Conservation (phyloP, 2,113 vertebrate species). For the Ramphastos sulfuratus region DNA sequence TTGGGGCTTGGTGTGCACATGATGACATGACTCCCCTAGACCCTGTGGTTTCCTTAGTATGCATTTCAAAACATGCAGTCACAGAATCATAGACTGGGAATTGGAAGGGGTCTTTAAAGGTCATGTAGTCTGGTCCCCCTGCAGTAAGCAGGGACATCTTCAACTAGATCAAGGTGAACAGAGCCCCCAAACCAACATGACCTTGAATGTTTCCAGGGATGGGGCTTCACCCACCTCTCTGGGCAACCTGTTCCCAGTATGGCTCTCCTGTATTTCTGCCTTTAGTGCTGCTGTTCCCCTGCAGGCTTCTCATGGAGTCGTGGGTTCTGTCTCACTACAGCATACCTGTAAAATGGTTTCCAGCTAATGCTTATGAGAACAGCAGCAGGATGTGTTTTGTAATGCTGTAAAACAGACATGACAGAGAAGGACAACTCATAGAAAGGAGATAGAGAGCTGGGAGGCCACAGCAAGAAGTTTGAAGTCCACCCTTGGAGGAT, state of each 20-base stretch:
- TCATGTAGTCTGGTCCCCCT: too few species aligned
- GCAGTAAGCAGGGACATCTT: too few species aligned
- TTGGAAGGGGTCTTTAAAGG: too few species aligned
- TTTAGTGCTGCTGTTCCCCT: background rate
- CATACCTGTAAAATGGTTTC: background rate
- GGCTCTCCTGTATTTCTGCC: background rate
- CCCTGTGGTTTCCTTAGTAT: background rate
- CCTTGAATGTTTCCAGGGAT: background rate
- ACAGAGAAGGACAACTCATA: background rate
- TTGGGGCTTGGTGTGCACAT: background rate
- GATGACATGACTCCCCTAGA: background rate
- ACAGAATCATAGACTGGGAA: background rate
- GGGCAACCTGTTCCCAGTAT: too few species aligned
- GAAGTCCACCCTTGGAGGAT: background rate
- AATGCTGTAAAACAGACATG: background rate
- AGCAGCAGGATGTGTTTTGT: background rate
- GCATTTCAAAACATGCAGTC: background rate
- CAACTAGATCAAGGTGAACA: too few species aligned
- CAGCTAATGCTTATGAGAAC: background rate
- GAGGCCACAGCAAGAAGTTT: background rate
- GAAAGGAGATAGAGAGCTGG: background rate
- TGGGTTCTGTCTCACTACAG: background rate
- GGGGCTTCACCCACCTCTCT: background rate
- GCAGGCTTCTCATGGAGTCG: accelerated
- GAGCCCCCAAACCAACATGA: background rate